Evolutionary conservation across 2,888 invertebrate genomes (phyloP), one percentile per base, ranked within the genome.

Genomic region (Megalurothrips usitatus): DNA sequence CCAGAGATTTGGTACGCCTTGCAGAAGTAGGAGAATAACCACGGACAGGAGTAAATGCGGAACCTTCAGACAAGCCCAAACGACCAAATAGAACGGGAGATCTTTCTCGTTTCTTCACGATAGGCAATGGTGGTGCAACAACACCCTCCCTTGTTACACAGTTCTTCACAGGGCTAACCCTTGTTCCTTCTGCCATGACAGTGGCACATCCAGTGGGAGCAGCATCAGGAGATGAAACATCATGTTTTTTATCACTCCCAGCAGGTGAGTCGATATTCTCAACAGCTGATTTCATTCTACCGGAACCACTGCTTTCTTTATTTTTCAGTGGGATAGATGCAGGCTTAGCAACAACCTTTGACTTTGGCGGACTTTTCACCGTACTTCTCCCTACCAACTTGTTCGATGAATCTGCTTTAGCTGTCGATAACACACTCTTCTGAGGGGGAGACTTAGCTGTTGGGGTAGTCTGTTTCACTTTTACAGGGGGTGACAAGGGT

Each of bases 1-100:
- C 96, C 83, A 96, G 89, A 82, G 95, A 95, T 87, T 95, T 95
- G 0, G 95, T 93, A 84, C 95, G 89, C 80, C 95, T 90, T 81
- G 93, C 92, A 6, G 92, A 88, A 11, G 92, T 92, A 6, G 94
- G 94, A 0, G 81, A 81, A 86, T 95, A 94, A 79, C 94, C 91
- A 86, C 94, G 93, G 58, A 94, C 86, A 0, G 94, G 88, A 2
- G 91, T 91, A 84, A 94, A 92, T 10, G 92, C 94, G 19, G 95
- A 95, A 0, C 95, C 95, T 88, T 96, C 95, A 0, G 95, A 95
- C 6, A 95, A 88, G 85, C 95, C 95, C 10, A 95, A 88, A 81
- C 94, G 89, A 23, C 94, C 94, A 87, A 95, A 95, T 0, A 95
- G 86, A 83, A 94, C 91, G 0, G 94, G 93, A 47, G 93, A 93